Percentiles rank a stretch among this genome's conserved stretches.
Conservation (phyloP, 2,113 vertebrate species). For the Rhynchopsitta pachyrhyncha region DNA sequence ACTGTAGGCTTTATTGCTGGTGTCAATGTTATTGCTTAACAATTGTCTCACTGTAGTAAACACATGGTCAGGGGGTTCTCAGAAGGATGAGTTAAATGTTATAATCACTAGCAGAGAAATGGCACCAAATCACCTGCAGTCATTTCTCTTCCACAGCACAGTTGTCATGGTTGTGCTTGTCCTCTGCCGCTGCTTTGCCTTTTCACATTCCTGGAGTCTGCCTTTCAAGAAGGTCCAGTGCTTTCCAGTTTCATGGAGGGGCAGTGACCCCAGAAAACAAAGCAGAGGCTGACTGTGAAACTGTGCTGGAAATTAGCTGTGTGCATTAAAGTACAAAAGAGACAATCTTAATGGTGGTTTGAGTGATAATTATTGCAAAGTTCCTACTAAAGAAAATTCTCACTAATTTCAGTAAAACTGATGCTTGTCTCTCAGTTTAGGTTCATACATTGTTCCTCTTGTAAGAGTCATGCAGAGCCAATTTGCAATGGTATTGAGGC, state of each 20-base stretch:
- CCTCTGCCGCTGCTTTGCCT: background rate
- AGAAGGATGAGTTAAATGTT: background rate
- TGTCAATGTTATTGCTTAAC: background rate
- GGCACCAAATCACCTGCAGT: background rate
- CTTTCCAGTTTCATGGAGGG: background rate
- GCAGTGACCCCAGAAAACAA: background rate
- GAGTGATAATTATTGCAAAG: background rate
- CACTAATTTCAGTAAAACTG: background rate
- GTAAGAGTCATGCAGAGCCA: too few relatives aligned
- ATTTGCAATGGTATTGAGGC: background rate
- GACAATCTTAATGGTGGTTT: background rate
- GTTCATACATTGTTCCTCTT: background rate
- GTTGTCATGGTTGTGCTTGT: background rate
- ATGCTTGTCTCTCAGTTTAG: background rate
- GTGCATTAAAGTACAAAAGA: background rate
- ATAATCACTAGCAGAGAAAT: background rate
- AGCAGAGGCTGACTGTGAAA: background rate
- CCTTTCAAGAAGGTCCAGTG: background rate
- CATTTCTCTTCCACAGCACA: background rate
- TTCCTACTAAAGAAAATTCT: background rate
- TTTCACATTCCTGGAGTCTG: background rate
- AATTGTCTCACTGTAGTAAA: background rate
- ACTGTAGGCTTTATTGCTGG: background rate
- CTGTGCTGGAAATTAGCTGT: background rate
- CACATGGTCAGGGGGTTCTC: background rate